These are phyloP conservation scores for Nephrotoma guestfalica DNA, from an alignment of 2,888 invertebrate species.

Conservation along the genomic window DNA sequence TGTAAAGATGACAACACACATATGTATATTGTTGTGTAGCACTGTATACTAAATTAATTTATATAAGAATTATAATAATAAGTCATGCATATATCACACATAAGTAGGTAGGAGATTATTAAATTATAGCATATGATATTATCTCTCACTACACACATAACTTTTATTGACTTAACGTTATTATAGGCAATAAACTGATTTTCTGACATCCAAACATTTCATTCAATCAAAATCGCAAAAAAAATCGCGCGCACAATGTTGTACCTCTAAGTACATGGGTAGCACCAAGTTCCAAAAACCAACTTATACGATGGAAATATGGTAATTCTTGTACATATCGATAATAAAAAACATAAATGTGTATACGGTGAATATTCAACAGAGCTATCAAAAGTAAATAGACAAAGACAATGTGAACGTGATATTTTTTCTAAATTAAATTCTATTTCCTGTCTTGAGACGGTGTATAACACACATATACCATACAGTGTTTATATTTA, in stretches of 20 bases:
- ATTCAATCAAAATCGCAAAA: not conserved
- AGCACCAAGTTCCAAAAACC: not conserved
- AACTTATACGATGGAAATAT: not conserved
- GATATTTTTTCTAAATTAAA: constrained; percentile 1
- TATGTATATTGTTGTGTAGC: not conserved
- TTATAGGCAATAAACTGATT: not conserved
- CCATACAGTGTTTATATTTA: not conserved
- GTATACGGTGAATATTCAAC: not conserved
- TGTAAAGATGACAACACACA: not conserved
- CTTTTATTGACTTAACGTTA: not conserved
- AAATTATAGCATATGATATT: not conserved
- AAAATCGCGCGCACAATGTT: not conserved
- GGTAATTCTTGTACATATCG: not conserved
- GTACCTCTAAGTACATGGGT: not conserved
- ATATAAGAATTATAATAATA: not conserved
- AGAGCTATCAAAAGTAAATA: not conserved
- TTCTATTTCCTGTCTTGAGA: constrained; percentile 3
- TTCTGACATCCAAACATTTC: not conserved
- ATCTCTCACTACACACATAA: not conserved
- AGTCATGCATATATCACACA: not conserved
- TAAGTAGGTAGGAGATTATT: not conserved
- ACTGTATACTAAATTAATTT: not conserved
- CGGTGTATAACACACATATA: not conserved
- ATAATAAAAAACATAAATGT: not conserved
- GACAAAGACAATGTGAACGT: not conserved